Percentiles rank a stretch among this genome's conserved stretches.
Conservation (phyloP, 2,113 vertebrate species). For the Nymphicus hollandicus region DNA sequence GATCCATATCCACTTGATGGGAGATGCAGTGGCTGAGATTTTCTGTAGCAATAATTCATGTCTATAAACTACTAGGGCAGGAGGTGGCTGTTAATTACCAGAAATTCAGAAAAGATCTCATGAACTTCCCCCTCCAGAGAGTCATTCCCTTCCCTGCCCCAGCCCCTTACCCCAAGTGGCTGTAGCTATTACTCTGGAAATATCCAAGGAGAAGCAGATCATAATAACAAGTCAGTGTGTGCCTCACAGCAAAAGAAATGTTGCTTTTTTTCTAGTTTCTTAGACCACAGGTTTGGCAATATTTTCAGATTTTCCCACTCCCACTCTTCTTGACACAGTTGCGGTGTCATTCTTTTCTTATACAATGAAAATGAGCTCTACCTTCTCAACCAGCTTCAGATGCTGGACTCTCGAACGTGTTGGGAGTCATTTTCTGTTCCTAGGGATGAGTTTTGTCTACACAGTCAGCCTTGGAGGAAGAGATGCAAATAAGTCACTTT, state of each 20-base stretch:
- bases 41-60: background rate
- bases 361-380: background rate
- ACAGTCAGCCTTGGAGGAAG: slow-evolving; percentile 19
- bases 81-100: background rate
- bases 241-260: background rate
- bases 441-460: background rate
- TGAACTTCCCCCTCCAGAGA: background rate
- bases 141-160: background rate
- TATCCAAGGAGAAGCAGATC: background rate
- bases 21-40: background rate
- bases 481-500: slow-evolving; percentile 42
- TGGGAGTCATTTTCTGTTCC: background rate
- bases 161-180: background rate
- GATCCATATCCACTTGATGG: background rate
- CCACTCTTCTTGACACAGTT: background rate
- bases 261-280: background rate
- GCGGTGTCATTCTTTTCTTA: background rate
- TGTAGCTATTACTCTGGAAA: background rate
- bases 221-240: background rate
- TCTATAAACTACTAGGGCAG: background rate
- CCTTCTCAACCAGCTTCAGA: background rate
- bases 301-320: background rate
- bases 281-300: background rate
- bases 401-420: background rate
- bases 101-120: background rate